Base-by-base conservation (phyloP, 2,888 invertebrate species). In the Sinohyriopsis cumingii region DNA sequence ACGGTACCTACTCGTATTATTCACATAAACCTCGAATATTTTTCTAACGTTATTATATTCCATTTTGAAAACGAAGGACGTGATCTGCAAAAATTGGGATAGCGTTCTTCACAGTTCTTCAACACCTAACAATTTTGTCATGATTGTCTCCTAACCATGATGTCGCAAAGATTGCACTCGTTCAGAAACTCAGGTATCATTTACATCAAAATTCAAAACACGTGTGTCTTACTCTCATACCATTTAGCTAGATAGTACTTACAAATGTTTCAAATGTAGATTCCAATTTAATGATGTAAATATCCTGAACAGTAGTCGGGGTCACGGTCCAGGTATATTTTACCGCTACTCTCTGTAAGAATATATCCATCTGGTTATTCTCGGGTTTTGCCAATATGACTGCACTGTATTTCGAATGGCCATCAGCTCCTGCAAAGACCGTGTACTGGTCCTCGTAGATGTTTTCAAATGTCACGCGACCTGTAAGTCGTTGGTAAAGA, bases 231-330 rank as follows among this genome's bases (percentile, higher is more conserved):
- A 9, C 33, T 33, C 9, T 12, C 33, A 33, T 9, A 33, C 12
- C 9, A 33, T 1, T 9, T 9, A 33, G 7, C 33, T 12, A 33
- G 33, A 7, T 9, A 33, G 33, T 6, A 59, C 67, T 71, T 73
- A 77, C 77, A 62, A 69, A 72, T 18, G 82, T 80, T 65, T 80
- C 80, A 73, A 84, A 84, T 6, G 81, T 81, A 12, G 82, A 77
- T 55, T 82, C 80, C n/a, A 84, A 67, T 25, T 68, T 75, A 45
- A 84, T 80, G n/a, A 76, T 68, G 54, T 84, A 84, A 59, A 68
- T 65, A 67, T 84, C 84, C 68, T 83, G 65, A 28, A 81, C 73
- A 20, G 75, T 71, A n/a, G 78, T 80, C 15, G 79, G 80, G 19
- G 69, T 78, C 18, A 83, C 84, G 19, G 75, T 74, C 80, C 82